A percentile compares a stretch with the other conserved stretches of the same genome.
These are phyloP conservation scores for Tupaia chinensis DNA, from an alignment of 2,113 vertebrate species.

Conservation along the genomic window DNA sequence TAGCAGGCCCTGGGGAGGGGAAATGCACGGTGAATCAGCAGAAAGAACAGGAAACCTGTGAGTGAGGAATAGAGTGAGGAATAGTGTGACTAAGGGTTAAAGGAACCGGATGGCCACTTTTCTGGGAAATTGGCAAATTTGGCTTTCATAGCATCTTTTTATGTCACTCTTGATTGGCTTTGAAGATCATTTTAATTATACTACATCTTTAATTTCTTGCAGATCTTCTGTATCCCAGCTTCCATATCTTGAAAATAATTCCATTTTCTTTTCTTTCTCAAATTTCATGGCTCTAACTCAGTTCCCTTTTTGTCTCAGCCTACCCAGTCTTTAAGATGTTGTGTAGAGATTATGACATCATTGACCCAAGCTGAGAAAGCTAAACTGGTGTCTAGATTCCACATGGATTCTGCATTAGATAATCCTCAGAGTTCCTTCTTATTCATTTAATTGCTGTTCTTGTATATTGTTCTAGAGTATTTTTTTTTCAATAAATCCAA, in stretches of 20 bases:
- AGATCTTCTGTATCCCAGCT: constrained; percentile 7
- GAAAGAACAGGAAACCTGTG: not conserved
- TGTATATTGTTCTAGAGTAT: not conserved
- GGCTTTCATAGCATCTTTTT: not conserved
- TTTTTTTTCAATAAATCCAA: not conserved
- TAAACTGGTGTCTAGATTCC: constrained; percentile 13
- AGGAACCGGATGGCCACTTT: not conserved
- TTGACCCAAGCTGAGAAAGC: constrained; percentile 43
- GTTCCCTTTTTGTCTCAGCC: constrained; percentile 56
- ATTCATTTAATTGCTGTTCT: not conserved
- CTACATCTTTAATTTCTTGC: constrained; percentile 63
- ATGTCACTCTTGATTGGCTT: not conserved
- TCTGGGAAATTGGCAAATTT: constrained; percentile 14
- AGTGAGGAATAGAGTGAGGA: not conserved
- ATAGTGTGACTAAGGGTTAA: not conserved
- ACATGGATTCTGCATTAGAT: not conserved
- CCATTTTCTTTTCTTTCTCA: constrained; percentile 50
- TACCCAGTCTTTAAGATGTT: not conserved
- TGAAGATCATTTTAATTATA: constrained; percentile 59
- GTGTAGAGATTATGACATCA: not conserved
- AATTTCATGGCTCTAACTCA: constrained; percentile 50
- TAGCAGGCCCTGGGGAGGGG: too few species aligned
- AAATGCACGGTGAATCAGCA: not conserved
- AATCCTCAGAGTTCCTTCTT: not conserved
- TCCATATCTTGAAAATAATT: constrained; percentile 61